These are phyloP conservation scores for Sinocyclocheilus maitianheensis DNA, from an alignment of 2,113 vertebrate species.

Conservation along the genomic window DNA sequence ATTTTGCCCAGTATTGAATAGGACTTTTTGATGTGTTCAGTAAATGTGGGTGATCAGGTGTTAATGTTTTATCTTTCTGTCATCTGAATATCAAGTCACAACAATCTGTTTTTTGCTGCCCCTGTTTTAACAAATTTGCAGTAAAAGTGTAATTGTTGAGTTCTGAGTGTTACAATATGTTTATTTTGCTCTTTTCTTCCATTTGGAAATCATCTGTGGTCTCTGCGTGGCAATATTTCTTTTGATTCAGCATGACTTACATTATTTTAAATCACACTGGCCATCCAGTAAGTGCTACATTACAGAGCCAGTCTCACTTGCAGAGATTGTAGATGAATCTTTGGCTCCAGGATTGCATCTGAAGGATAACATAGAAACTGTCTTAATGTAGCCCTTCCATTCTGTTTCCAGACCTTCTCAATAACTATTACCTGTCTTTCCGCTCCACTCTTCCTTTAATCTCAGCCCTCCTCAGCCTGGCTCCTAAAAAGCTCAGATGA, in stretches of 20 bases:
- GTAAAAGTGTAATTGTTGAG: not conserved
- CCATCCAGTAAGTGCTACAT: not conserved
- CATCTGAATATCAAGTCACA: not conserved
- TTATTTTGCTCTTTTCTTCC: not conserved
- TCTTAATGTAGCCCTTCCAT: slow-evolving; percentile 30
- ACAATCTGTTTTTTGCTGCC: not conserved
- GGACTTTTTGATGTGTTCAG: not conserved
- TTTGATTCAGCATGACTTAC: not conserved
- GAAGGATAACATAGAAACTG: not conserved
- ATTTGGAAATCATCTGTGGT: not conserved
- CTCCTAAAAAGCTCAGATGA: slow-evolving; percentile 48
- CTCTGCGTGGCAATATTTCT: not conserved
- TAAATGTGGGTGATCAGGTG: not conserved
- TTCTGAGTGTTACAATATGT: not conserved
- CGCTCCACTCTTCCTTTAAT: slow-evolving; percentile 47
- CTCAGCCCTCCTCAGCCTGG: slow-evolving; percentile 52
- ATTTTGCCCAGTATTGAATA: not conserved
- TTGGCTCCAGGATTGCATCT: not conserved
- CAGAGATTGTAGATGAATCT: slow-evolving; percentile 13
- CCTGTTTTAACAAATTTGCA: not conserved
- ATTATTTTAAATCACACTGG: not conserved
- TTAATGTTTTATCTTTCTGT: not conserved
- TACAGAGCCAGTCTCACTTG: not conserved
- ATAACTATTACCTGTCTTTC: slow-evolving; percentile 49
- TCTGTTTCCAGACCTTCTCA: slow-evolving; percentile 53